Percentiles rank a stretch among this genome's conserved stretches.
phyloP scores from a whole-genome alignment of 2,797 vertebrate species.

The Sebastes taczanowskii region DNA sequence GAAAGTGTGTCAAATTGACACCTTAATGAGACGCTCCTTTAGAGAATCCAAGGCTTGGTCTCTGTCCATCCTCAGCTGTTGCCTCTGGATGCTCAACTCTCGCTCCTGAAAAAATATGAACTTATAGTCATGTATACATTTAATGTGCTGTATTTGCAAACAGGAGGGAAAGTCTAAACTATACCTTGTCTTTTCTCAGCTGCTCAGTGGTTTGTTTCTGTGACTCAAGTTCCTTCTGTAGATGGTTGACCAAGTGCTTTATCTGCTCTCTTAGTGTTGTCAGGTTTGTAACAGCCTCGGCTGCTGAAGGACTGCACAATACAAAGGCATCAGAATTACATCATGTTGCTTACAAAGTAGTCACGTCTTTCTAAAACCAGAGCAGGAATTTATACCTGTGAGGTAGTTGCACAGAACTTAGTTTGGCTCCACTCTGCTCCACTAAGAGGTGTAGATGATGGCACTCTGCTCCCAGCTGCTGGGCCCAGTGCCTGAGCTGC shows the following conservation, averaged over 20 bases:
- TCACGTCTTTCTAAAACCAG: neutral
- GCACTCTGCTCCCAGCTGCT: slow-evolving; percentile 61
- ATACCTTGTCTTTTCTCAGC: slow-evolving; percentile 75
- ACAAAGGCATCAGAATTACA: neutral
- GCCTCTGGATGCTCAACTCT: slow-evolving; percentile 71
- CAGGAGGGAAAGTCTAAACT: neutral
- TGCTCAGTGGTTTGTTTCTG: slow-evolving; percentile 61
- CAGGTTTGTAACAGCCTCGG: slow-evolving; percentile 62
- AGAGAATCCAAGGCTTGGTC: slow-evolving; percentile 67
- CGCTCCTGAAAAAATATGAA: slow-evolving; percentile 66
- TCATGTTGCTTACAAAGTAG: neutral
- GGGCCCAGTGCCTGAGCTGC: slow-evolving; percentile 53
- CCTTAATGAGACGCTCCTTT: slow-evolving; percentile 77
- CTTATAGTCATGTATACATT: neutral
- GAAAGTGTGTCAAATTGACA: slow-evolving; percentile 3
- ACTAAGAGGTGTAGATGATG: slow-evolving; percentile 55
- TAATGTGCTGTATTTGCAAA: neutral
- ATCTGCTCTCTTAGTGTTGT: slow-evolving; percentile 66
- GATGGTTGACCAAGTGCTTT: slow-evolving; percentile 60
- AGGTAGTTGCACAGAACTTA: slow-evolving; percentile 1
- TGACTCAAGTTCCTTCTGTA: slow-evolving; percentile 70
- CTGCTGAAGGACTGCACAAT: slow-evolving; percentile 54
- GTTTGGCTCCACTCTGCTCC: slow-evolving; percentile 47
- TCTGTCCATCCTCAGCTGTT: slow-evolving; percentile 71
- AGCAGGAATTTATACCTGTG: slow-evolving; percentile 47